phyloP scores from a whole-genome alignment of 2,113 vertebrate species.

The Pluvianellus socialis region DNA sequence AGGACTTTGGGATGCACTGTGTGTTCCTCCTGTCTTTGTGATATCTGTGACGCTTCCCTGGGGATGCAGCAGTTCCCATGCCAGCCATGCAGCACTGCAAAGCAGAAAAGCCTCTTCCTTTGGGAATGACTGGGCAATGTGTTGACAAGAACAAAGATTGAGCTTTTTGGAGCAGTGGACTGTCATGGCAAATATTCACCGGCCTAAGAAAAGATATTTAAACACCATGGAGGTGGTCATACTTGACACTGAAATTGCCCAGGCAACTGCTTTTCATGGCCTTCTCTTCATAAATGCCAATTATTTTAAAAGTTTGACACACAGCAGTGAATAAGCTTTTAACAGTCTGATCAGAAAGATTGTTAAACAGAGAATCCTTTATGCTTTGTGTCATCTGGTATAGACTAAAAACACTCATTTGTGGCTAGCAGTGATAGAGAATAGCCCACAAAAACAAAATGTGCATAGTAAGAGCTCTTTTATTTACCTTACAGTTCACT shows the following conservation, averaged over 20 bases:
- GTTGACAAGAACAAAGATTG: neutral
- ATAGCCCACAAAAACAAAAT: neutral
- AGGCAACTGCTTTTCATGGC: neutral
- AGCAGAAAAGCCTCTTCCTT: neutral
- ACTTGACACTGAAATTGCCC: conserved; percentile 13
- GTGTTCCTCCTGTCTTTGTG: neutral
- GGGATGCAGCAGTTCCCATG: neutral
- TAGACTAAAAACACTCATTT: neutral
- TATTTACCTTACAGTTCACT: neutral
- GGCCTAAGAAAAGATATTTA: neutral
- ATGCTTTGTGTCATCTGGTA: neutral
- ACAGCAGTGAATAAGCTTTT: neutral
- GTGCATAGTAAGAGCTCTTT: neutral
- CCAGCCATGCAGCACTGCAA: neutral
- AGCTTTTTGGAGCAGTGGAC: neutral
- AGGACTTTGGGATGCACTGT: neutral
- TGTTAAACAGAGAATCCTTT: neutral
- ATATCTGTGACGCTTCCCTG: neutral
- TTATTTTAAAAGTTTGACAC: conserved; percentile 34
- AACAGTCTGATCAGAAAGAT: conserved; percentile 31
- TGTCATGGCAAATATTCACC: neutral
- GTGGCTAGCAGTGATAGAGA: neutral
- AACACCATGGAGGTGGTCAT: neutral
- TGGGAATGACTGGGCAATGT: neutral
- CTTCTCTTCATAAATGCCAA: conserved; percentile 1